Conservation (phyloP, 2,888 invertebrate genomes). For the Apodemia zela region DNA sequence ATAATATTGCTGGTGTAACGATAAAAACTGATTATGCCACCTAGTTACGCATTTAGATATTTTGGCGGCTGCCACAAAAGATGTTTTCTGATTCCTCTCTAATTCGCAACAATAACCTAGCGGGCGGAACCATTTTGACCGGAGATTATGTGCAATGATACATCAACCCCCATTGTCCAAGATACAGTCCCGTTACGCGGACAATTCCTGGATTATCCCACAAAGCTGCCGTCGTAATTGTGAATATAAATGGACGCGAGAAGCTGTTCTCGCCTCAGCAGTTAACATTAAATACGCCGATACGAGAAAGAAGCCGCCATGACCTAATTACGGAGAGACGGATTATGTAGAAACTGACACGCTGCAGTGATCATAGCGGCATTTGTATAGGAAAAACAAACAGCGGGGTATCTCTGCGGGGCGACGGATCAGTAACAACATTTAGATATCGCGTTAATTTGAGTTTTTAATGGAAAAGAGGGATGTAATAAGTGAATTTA, state of each 20-base stretch:
- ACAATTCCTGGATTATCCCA: constrained; percentile 71
- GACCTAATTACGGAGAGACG: constrained; percentile 57
- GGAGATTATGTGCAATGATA: constrained; percentile 74
- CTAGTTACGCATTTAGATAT: constrained; percentile 70
- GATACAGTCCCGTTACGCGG: constrained; percentile 58
- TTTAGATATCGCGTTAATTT: constrained; percentile 32
- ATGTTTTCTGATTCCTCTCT: constrained; percentile 69
- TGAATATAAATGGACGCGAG: constrained; percentile 56
- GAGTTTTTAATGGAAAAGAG: constrained; percentile 14
- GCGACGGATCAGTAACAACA: constrained; percentile 29
- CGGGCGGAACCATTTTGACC: constrained; percentile 45
- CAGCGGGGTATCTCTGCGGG: constrained; percentile 54
- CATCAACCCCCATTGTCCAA: constrained; percentile 57
- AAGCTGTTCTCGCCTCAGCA: constrained; percentile 71
- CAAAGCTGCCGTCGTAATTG: constrained; percentile 58
- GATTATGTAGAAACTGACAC: constrained; percentile 63
- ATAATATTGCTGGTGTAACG: background rate
- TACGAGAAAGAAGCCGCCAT: constrained; percentile 54
- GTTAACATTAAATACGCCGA: constrained; percentile 55
- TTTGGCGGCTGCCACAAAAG: constrained; percentile 54
- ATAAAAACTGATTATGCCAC: constrained; percentile 49
- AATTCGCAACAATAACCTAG: constrained; percentile 68
- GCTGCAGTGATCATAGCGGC: constrained; percentile 51
- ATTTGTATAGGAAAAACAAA: constrained; percentile 57
- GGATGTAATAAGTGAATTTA: constrained; percentile 3